Conservation (phyloP, 2,888 invertebrate genomes). For the Phengaris alcon region DNA sequence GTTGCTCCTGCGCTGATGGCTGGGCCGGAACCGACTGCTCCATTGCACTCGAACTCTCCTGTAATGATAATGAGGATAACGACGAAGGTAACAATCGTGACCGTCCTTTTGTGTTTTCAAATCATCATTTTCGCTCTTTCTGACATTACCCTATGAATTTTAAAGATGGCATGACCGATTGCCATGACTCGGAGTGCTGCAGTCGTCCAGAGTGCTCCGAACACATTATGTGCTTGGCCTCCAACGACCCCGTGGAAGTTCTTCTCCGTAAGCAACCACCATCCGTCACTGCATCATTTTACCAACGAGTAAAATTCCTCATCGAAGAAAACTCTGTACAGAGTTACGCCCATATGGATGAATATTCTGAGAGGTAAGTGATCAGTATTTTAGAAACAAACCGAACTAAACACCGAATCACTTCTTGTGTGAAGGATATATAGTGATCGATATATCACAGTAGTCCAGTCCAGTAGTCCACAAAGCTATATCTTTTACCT, state of each 20-base stretch:
- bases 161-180: conserved; percentile 98
- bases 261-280: conserved; percentile 97
- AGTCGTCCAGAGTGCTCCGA: conserved; percentile 91
- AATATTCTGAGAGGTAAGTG: conserved; percentile 98
- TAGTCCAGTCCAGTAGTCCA: conserved; percentile 32
- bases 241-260: conserved; percentile 98
- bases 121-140: conserved; percentile 1
- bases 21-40: conserved; percentile 98
- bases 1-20: conserved; percentile 94
- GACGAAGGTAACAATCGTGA: conserved; percentile 88
- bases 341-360: conserved; percentile 97
- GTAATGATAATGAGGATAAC: conserved; percentile 97
- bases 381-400: conserved; percentile 35
- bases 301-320: conserved; percentile 97
- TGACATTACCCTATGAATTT: conserved; percentile 44
- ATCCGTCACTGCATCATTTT: conserved; percentile 97
- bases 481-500: conserved; percentile 61
- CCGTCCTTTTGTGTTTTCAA: conserved; percentile 7
- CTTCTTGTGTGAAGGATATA: conserved; percentile 68
- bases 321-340: conserved; percentile 99
- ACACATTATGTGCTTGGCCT: conserved; percentile 96
- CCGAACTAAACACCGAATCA: conserved; percentile 62
- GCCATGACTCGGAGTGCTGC: conserved; percentile 99
- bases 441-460: conserved; percentile 49
- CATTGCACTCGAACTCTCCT: conserved; percentile 94